Evolutionary conservation across 2,888 invertebrate species (phyloP), one percentile per base, ranked within the genome.

Genomic region (Leistus spinibarbis): DNA sequence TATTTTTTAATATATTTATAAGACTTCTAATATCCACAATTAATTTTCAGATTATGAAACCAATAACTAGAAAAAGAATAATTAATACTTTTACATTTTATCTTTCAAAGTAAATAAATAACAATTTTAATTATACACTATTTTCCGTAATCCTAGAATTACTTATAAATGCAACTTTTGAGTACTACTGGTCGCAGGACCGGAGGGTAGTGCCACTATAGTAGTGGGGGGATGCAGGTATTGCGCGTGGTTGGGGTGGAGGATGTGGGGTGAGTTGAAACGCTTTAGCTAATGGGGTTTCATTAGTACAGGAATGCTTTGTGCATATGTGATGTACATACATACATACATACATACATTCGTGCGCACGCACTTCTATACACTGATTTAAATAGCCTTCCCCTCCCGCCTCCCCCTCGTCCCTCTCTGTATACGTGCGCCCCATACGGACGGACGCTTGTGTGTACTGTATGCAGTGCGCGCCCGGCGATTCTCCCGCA

Each of bases 261-360:
- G 80, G 78, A 78, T 79, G 78, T 80, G 79, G 62, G 54, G 73
- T 57, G 66, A 62, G 73, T 67, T 81, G 83, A 82, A 84, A 83
- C 84, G 83, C 83, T 85, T 84, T 84, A 84, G 83, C 84, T 84
- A 85, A 85, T 84, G 84, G 84, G 82, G 83, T 84, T 85, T 85
- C 84, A 85, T 85, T 85, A 84, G 84, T 83, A 82, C 82, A 81
- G 84, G 84, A 84, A 85, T 84, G 84, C 85, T 85, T 85, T 85
- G 84, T 85, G 84, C 84, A 85, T 85, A 84, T 84, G 84, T 83
- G 84, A 85, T 83, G 84, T 84, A 83, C 82, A 82, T 82, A 82
- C 81, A 62, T 69, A 69, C 63, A 69, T 13, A 64, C 23, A 16
- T 24, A 64, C 22, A 60, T 22, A 16, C 57, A 16, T 16, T 16